Base-by-base conservation (phyloP, 2,113 vertebrate genomes). In the Sterrhoptilus dennistouni region DNA sequence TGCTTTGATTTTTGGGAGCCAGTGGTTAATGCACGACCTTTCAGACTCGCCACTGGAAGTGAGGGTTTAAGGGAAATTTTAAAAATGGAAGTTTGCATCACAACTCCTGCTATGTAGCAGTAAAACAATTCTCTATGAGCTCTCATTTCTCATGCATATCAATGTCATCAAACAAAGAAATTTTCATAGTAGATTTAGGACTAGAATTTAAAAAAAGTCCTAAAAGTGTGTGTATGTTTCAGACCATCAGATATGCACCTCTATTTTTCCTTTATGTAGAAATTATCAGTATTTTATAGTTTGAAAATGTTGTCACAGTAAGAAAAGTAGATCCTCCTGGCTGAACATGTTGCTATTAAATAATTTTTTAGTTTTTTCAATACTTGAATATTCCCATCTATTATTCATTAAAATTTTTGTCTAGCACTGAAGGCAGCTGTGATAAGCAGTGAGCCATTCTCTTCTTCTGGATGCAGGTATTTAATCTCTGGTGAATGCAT, bases 11-110 rank as follows among this genome's bases (percentile, higher is more conserved):
- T 89, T 52, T 70, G n/a, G 23, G 13, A 20, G 4, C 12, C 12
- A 14, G 11, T 2, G 2, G 6, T 29, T 18, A 2, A 7, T 8
- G 8, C 0, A 1, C 0, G 2, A 31, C 12, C 11, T 57, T 88
- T 68, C 44, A 61, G 29, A 14, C 31, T 12, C 6, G 5, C 12
- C 27, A 10, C 5, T 23, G 15, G 45, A 59, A 53, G 15, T 7
- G 11, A 28, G 8, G 19, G 17, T 21, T 59, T 56, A 60, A 71
- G 11, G 21, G 17, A 59, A 60, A 23, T 21, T 72, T 52, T 25
- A 16, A 52, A 80, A 86, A 3, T 5, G 2, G 22, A 44, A 22
- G 1, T 42, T 85, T 56, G 6, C 44, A 8, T 64, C 33, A 3
- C 16, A 54, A 9, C 7, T 60, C 52, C 17, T 54, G 14, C 24